Percentiles rank a stretch among this genome's conserved stretches.
These are phyloP conservation scores for Leptopilina syphax DNA, from an alignment of 2,888 invertebrate genomes.

Conservation along the genomic window DNA sequence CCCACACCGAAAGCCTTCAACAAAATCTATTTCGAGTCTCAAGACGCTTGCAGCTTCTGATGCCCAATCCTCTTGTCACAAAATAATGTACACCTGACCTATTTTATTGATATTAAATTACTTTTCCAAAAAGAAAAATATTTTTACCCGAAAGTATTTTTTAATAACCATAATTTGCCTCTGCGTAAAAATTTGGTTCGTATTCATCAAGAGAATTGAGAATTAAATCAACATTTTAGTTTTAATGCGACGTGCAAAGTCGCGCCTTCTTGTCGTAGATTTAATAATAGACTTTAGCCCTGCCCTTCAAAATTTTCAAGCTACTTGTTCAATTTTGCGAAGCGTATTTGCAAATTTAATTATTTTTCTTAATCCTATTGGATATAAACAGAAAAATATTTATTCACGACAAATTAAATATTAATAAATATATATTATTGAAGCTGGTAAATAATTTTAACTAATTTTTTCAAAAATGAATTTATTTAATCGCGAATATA, in stretches of 20 bases:
- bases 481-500: neutral
- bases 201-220: too few species aligned
- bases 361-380: too few species aligned
- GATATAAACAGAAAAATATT: too few species aligned
- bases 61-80: conserved; percentile 57
- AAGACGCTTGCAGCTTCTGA: conserved; percentile 56
- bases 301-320: conserved; percentile 53
- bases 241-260: too few species aligned
- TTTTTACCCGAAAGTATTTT: too few species aligned
- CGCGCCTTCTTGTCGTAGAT: neutral
- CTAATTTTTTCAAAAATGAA: conserved; percentile 14
- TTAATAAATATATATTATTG: too few species aligned
- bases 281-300: conserved; percentile 49
- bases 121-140: conserved; percentile 42
- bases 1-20: conserved; percentile 69
- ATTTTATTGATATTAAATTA: conserved; percentile 65
- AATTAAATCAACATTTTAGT: too few species aligned
- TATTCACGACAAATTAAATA: too few species aligned
- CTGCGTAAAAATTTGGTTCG: too few species aligned
- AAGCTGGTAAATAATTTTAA: neutral
- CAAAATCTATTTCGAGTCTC: conserved; percentile 70
- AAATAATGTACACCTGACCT: conserved; percentile 71
- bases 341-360: too few species aligned
- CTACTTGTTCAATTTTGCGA: too few species aligned
- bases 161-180: too few species aligned